Evolutionary conservation across 2,888 invertebrate species (phyloP), one percentile per base, ranked within the genome.

Genomic region (Caenorhabditis parvicauda): DNA sequence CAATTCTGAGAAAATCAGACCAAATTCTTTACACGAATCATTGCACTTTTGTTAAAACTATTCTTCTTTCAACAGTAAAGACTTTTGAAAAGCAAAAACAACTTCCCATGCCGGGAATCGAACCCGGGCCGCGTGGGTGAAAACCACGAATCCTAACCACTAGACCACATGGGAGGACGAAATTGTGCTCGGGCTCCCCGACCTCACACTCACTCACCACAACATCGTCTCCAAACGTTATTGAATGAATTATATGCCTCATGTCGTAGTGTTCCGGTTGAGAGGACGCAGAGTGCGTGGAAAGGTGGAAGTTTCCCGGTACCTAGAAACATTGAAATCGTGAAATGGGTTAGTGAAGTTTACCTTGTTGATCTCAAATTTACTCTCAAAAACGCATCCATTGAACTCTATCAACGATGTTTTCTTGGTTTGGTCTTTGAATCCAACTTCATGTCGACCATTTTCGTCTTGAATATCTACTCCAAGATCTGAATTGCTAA

Each of bases 381-480:
- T 82, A 75, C 84, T 83, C 67, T 84, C 83, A 76, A 86, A 85
- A 22, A 83, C 75, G 71, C 86, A 87, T 1, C 86, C 86, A 2
- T 61, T 63, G 17, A 75, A 75, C 39, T 79, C 81, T 5, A 79
- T 78, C 4, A 84, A 54, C 12, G 84, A 83, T 21, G 76, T 76
- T 71, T 85, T 86, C 9, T 82, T 77, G 7, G 84, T 86, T 68
- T 86, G 84, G 58, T 86, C 86, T 14, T 85, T 82, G 75, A 85
- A 86, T 4, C 74, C 74, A 5, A 87, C 86, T 77, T 86, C 86
- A 77, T 86, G 86, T 46, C 86, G 78, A 0, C 86, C 86, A 80
- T 85, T 83, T 55, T 86, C 86, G 81, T 86, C 86, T 77, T 86
- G 86, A 62, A 86, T 86, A 70, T 86, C 86, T 44, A 86, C 75